These are phyloP conservation scores for Marisa cornuarietis DNA, from an alignment of 1,140 invertebrate species.

Conservation along the genomic window DNA sequence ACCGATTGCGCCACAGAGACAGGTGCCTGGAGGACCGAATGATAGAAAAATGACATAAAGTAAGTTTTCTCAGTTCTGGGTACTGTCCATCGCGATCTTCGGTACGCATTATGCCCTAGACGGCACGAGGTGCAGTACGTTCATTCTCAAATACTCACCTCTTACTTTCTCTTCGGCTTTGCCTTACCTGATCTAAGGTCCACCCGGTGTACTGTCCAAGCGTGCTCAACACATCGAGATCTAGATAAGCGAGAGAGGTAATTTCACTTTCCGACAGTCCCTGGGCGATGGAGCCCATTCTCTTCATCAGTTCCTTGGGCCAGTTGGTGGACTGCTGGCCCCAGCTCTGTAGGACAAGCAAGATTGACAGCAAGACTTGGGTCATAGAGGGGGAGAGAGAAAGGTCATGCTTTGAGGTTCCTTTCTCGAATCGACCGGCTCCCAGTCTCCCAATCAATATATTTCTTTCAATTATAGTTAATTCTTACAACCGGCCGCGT, in stretches of 20 bases:
- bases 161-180: no score
- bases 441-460: no score
- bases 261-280: background rate
- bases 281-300: constrained; percentile 1
- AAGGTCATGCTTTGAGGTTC: background rate
- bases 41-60: no score
- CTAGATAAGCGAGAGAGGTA: background rate
- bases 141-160: no score
- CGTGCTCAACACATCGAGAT: background rate
- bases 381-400: no score
- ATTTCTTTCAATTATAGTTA: no score
- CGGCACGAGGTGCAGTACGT: no score
- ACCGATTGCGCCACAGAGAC: constrained; percentile 45
- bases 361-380: no score
- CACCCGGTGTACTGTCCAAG: background rate
- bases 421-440: background rate
- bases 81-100: no score
- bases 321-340: background rate
- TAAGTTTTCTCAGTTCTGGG: no score
- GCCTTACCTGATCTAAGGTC: background rate
- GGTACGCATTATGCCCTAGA: no score
- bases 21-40: background rate
- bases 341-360: background rate
- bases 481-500: background rate
- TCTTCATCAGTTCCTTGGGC: background rate